Conservation (phyloP, 2,797 vertebrate species). For the Eospalax fontanierii region DNA sequence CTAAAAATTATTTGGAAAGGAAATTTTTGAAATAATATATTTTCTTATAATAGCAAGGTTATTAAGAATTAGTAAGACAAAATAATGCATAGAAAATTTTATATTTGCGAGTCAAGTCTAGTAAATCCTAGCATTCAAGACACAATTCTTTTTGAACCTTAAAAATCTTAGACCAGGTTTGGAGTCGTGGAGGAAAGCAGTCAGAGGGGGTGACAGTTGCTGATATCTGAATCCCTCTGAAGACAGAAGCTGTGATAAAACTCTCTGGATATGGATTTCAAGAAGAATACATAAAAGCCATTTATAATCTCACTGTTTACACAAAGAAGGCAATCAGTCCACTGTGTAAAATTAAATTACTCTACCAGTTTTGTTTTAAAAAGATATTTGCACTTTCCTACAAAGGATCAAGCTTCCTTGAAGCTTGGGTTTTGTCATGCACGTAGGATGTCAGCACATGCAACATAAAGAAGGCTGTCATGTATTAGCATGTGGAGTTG, state of each 20-base stretch:
- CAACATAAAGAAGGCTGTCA: neutral
- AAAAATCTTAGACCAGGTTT: neutral
- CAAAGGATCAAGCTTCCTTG: neutral
- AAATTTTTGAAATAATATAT: neutral
- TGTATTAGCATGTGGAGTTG: neutral
- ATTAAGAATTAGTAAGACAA: neutral
- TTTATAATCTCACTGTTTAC: neutral
- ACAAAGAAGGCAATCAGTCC: neutral
- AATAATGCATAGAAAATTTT: neutral
- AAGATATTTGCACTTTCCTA: neutral
- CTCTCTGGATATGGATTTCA: neutral
- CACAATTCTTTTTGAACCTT: neutral
- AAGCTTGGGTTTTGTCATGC: neutral
- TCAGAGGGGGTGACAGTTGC: neutral
- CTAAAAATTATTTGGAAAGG: neutral
- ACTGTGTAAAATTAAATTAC: slow-evolving; percentile 27
- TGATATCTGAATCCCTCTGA: neutral
- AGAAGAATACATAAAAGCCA: neutral
- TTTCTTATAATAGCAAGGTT: neutral
- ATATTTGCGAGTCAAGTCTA: neutral
- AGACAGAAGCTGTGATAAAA: neutral
- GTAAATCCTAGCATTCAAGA: neutral
- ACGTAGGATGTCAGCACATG: neutral
- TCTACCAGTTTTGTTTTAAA: neutral
- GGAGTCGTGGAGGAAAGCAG: neutral